Evolutionary conservation across 1,140 invertebrate genomes (phyloP).

Genomic region (Apis dorsata): DNA sequence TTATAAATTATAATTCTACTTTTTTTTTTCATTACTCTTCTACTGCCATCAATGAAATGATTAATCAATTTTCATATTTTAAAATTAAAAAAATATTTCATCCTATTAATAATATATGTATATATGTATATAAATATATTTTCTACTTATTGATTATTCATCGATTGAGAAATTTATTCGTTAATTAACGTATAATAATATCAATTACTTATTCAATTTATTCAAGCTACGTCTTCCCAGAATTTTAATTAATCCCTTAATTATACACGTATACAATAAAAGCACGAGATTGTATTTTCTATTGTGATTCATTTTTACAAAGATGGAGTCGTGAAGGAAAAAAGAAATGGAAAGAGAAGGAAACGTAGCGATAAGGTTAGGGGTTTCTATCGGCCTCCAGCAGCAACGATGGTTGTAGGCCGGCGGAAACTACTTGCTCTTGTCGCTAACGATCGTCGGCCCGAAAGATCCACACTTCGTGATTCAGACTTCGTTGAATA

Average conservation of each 20-base stretch:
- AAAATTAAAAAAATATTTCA: too few species aligned
- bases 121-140: too few species aligned
- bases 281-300: background rate
- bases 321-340: slow-evolving; percentile 4
- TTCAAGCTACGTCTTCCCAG: background rate
- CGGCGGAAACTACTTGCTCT: slow-evolving; percentile 94
- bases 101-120: too few species aligned
- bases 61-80: too few species aligned
- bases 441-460: slow-evolving; percentile 74
- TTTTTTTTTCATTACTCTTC: too few species aligned
- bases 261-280: background rate
- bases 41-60: too few species aligned
- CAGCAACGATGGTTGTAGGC: slow-evolving; percentile 89
- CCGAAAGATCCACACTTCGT: background rate
- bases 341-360: slow-evolving; percentile 11
- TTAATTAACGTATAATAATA: too few species aligned
- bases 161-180: too few species aligned
- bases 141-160: too few species aligned
- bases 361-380: slow-evolving; percentile 78
- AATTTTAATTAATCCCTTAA: background rate
- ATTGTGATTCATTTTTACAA: slow-evolving; percentile 34
- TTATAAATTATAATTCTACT: too few species aligned
- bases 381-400: slow-evolving; percentile 96
- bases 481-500: slow-evolving; percentile 4
- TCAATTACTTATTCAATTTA: too few species aligned